Evolutionary conservation across 2,888 invertebrate species (phyloP), one percentile per base, ranked within the genome.

Genomic region (Diachrysia chrysitis): DNA sequence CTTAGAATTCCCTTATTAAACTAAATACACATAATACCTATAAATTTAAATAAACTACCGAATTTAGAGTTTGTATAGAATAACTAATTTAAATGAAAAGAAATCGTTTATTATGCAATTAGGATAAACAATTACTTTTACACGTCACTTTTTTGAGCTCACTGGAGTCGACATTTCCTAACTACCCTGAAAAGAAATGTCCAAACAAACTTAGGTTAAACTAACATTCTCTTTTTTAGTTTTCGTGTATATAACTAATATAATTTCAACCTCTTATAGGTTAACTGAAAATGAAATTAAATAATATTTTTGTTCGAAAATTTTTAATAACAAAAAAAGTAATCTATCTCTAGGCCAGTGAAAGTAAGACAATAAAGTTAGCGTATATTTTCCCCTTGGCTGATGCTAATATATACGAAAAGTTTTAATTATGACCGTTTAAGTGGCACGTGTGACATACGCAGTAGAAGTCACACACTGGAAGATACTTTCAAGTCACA

Each of bases 401-500:
- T 61, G 58, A 62, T 21, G 55, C 32, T 63, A 64, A 69, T 54
- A 58, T 21, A 54, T 54, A 70, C 57, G 66, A 77, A 77, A 68
- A 71, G 68, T 71, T 73, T 65, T 23, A 69, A 75, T 71, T 71
- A 71, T 73, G 60, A 64, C 70, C 42, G 60, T 23, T 32, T 62
- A 82, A 79, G 79, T 82, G 58, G 83, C 79, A 56, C 82, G 83
- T 83, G 83, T 75, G 83, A 83, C 76, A 73, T 72, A 73, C 65
- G 66, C 73, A 71, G 58, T 57, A 63, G 21, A 54, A 57, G 58
- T 69, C 76, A 53, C 70, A 61, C 46, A 72, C 67, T 78, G 58
- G 14, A 17, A 55, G 58, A 63, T 58, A 71, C 78, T 73, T 74
- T 75, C 73, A 61, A 71, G 71, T 83, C 81, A 29, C 82, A 79